These are phyloP conservation scores for Oscheius myriophilus DNA, from an alignment of 2,888 invertebrate species.

Conservation along the genomic window DNA sequence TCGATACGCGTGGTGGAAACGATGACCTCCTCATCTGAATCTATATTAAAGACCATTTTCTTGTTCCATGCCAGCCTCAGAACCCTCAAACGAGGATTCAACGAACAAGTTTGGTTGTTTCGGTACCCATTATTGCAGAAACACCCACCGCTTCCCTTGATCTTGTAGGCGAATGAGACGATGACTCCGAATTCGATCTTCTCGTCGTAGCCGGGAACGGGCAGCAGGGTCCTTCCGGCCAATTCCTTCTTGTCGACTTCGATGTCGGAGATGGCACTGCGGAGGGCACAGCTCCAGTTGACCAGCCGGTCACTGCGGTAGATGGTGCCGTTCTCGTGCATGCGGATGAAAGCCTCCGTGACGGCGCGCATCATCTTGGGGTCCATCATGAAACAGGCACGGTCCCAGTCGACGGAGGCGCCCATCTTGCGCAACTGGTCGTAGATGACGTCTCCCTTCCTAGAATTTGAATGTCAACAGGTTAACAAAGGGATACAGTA, in stretches of 20 bases:
- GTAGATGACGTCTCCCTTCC: slow-evolving; percentile 81
- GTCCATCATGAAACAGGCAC: slow-evolving; percentile 96
- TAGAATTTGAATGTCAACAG: slow-evolving; percentile 63
- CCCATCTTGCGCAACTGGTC: slow-evolving; percentile 88
- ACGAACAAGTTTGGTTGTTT: too few species aligned
- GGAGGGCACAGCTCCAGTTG: slow-evolving; percentile 96
- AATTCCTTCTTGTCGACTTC: slow-evolving; percentile 95
- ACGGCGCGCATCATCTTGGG: slow-evolving; percentile 86
- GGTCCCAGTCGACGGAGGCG: slow-evolving; percentile 92
- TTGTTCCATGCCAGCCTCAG: background rate
- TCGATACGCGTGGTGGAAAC: slow-evolving; percentile 98
- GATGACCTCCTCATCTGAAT: slow-evolving; percentile 81
- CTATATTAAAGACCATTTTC: background rate
- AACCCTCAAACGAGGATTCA: too few species aligned
- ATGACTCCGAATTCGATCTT: slow-evolving; percentile 93
- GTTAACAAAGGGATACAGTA: slow-evolving; percentile 28
- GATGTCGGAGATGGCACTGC: slow-evolving; percentile 97
- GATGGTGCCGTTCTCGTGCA: slow-evolving; percentile 88
- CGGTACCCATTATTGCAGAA: too few species aligned
- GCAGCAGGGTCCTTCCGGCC: slow-evolving; percentile 83
- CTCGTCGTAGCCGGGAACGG: slow-evolving; percentile 89
- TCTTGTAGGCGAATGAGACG: slow-evolving; percentile 88
- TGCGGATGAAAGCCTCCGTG: slow-evolving; percentile 88
- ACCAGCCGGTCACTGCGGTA: slow-evolving; percentile 93
- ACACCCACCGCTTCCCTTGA: slow-evolving; percentile 73